These are phyloP conservation scores for Leptinotarsa texana DNA, from an alignment of 1,140 invertebrate species.

Conservation along the genomic window DNA sequence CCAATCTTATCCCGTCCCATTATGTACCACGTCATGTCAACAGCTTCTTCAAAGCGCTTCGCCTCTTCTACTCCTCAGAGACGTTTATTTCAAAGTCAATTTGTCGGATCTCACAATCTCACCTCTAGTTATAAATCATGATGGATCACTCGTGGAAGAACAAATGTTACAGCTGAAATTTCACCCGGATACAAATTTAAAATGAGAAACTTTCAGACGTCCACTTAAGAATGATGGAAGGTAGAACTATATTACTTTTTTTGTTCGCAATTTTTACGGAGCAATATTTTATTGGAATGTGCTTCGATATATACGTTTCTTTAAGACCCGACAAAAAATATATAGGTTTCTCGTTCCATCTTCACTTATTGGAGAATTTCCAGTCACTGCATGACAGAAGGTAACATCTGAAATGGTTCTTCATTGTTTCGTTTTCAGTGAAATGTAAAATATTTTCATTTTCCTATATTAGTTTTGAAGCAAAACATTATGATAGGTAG, in stretches of 20 bases:
- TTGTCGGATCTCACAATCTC: not conserved
- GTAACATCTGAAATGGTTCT: too few species aligned
- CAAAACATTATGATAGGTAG: too few species aligned
- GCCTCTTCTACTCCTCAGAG: not conserved
- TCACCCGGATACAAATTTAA: constrained; percentile 10
- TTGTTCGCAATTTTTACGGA: constrained; percentile 10
- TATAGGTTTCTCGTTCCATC: too few species aligned
- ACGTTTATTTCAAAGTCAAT: constrained; percentile 3
- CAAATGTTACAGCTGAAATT: constrained; percentile 13
- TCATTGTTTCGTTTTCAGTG: too few species aligned
- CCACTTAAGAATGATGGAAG: not conserved
- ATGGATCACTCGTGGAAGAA: not conserved
- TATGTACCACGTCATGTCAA: too few species aligned
- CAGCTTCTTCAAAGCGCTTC: too few species aligned
- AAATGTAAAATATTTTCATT: too few species aligned
- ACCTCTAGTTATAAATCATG: constrained; percentile 5
- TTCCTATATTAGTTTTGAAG: too few species aligned
- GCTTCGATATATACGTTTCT: not conserved
- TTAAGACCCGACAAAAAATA: not conserved
- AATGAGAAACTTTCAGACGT: constrained; percentile 5
- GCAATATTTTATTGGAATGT: not conserved
- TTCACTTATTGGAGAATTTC: too few species aligned
- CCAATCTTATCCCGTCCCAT: too few species aligned
- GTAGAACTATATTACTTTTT: constrained; percentile 13
- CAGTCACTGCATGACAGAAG: too few species aligned